phyloP scores from a whole-genome alignment of 1,140 invertebrate genomes.

The Cyphomyrmex costatus region DNA sequence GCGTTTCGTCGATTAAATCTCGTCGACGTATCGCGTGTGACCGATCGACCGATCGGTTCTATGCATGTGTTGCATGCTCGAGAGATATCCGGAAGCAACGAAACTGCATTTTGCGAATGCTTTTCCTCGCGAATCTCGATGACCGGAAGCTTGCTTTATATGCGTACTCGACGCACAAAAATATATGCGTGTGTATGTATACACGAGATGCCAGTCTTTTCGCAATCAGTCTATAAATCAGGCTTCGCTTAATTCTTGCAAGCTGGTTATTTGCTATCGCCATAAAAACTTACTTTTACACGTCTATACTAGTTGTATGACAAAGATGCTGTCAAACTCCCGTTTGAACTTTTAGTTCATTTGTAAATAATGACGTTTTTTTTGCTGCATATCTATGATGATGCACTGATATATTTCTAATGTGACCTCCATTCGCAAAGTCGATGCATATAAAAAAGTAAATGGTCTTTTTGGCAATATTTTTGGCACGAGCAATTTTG shows the following conservation, averaged over 20 bases:
- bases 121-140: conserved; percentile 71
- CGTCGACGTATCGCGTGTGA: conserved; percentile 54
- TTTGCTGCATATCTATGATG: background rate
- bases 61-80: background rate
- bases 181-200: conserved; percentile 28
- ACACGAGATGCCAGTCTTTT: conserved; percentile 68
- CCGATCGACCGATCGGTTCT: conserved; percentile 50
- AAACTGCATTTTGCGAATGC: conserved; percentile 53
- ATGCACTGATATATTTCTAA: background rate
- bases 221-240: conserved; percentile 83
- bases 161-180: background rate
- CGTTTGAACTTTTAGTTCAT: background rate
- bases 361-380: background rate
- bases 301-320: background rate
- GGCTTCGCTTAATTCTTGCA: conserved; percentile 80
- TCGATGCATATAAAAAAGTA: background rate
- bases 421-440: background rate
- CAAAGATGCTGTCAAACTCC: background rate
- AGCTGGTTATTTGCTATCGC: conserved; percentile 83
- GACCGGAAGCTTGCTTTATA: conserved; percentile 76
- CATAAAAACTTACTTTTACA: conserved; percentile 34
- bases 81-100: conserved; percentile 10
- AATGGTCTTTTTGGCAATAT: background rate
- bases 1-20: conserved; percentile 57
- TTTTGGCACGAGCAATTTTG: background rate